Evolutionary conservation across 2,888 invertebrate genomes (phyloP), one percentile per base, ranked within the genome.

Genomic region (Charanyca ferruginea): DNA sequence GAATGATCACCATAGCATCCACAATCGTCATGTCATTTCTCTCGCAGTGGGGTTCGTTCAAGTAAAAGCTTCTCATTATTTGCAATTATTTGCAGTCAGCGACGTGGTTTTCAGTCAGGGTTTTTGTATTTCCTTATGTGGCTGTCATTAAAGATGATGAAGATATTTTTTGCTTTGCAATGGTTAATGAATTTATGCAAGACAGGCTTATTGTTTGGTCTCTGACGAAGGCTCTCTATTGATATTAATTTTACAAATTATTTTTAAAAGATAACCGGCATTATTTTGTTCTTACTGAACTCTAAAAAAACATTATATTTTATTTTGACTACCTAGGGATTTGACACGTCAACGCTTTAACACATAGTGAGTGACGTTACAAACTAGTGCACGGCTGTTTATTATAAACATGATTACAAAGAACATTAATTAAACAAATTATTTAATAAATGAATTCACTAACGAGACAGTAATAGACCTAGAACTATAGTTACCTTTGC

Each of bases 1-100:
- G 59, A 70, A 60, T 66, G 61, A 66, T 74, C 48, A 35, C 60
- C 61, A 63, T 51, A 32, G 16, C 48, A 65, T 73, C 45, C 42
- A 57, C 65, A 60, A 65, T 59, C 18, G 49, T 58, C 53, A 11
- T 51, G 41, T 74, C 44, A 78, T 77, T 78, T 77, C 55, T 70
- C 70, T 78, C 60, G 3, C 74, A 61, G 63, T 54, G 47, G 63
- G 70, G 53, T 61, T 49, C 63, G 54, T 48, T 58, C 66, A 32
- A 75, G 71, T 58, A 59, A 62, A 51, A 44, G 23, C n/a, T 44
- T 11, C 4, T 59, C 25, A 61, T 67, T 59, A 60, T 60, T 62
- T 48, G 45, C 35, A 48, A 48, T 49, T 48, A 47, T 52, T 52
- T 23, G 35, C 23, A 58, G 45, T 11, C 41, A 47, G 22, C 16